phyloP scores from a whole-genome alignment of 1,140 invertebrate genomes.

The Leptonema lineaticorne region DNA sequence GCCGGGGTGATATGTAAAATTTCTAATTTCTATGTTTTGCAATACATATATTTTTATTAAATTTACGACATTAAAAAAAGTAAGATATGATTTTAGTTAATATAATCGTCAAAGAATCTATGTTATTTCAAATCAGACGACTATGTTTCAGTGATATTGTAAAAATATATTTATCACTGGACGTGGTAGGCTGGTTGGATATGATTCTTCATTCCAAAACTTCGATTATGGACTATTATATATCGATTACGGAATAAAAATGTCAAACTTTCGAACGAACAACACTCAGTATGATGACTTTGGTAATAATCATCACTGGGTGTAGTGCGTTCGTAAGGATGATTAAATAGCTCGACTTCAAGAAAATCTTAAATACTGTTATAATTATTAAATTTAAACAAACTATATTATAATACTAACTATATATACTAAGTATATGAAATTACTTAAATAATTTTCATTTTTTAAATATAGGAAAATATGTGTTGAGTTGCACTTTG shows the following conservation, averaged over 20 bases:
- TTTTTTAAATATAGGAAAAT: background rate
- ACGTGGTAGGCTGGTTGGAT: background rate
- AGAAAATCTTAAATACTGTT: no score
- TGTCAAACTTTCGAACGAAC: slow-evolving; percentile 40
- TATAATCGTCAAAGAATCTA: no score
- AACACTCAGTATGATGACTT: slow-evolving; percentile 6
- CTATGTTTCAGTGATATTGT: background rate
- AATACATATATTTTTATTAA: no score
- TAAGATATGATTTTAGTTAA: no score
- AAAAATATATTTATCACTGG: slow-evolving; percentile 4
- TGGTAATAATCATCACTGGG: slow-evolving; percentile 26
- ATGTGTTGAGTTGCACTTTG: background rate
- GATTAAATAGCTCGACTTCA: no score
- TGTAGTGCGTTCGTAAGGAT: slow-evolving; percentile 3
- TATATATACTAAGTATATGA: background rate
- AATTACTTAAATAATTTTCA: background rate
- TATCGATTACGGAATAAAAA: background rate
- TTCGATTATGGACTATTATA: no score
- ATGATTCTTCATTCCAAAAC: no score
- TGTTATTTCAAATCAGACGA: background rate
- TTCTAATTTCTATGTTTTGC: no score
- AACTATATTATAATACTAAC: background rate
- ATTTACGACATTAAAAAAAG: no score
- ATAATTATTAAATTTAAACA: background rate
- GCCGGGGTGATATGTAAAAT: no score